These are phyloP conservation scores for Syngnathus scovelli DNA, from an alignment of 2,113 vertebrate genomes.

Conservation along the genomic window DNA sequence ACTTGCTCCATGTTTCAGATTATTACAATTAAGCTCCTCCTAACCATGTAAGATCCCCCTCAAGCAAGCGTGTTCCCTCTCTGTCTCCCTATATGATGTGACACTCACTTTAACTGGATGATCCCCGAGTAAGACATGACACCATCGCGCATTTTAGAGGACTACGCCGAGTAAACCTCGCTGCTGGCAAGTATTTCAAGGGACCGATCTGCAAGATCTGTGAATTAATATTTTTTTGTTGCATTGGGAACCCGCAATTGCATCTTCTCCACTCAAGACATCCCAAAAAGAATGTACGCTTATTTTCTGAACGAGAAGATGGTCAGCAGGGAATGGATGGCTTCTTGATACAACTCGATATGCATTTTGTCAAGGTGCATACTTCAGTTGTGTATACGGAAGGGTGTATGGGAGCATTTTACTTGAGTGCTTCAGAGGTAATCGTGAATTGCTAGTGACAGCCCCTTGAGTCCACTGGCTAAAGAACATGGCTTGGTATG, in stretches of 20 bases:
- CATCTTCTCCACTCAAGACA: no score
- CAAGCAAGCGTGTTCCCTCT: constrained; percentile 44
- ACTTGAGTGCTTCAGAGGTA: background rate
- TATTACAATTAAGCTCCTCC: constrained; percentile 70
- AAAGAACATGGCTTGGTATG: background rate
- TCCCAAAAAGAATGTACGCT: no score
- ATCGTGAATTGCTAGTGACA: background rate
- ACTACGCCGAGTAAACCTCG: constrained; percentile 7
- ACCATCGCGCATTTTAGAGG: constrained; percentile 32
- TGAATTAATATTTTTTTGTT: no score
- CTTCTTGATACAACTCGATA: no score
- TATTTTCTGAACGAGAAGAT: no score
- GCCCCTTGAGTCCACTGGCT: background rate
- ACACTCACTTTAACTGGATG: constrained; percentile 51
- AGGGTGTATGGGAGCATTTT: background rate
- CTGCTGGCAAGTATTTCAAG: constrained; percentile 13
- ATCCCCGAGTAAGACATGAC: constrained; percentile 18
- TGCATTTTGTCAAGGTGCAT: no score
- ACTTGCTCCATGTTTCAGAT: constrained; percentile 48
- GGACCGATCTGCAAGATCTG: no score
- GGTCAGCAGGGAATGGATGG: no score
- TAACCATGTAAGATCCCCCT: constrained; percentile 57
- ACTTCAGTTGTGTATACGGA: no score
- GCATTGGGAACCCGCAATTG: no score
- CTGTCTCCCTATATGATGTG: constrained; percentile 47